Base-by-base conservation (phyloP, 2,888 invertebrate species). In the Aleiodes alternator region DNA sequence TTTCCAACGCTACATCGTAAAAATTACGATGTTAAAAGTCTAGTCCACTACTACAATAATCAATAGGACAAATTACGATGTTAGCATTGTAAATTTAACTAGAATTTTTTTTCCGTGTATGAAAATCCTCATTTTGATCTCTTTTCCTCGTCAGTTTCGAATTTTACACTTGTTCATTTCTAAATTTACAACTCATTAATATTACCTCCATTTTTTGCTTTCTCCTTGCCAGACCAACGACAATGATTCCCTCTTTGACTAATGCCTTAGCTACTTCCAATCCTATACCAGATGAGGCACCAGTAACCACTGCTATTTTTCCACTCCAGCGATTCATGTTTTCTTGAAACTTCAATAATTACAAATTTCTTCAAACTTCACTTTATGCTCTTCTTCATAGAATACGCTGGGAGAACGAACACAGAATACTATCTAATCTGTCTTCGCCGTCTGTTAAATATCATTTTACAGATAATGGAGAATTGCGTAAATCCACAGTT, bases 211-310 rank as follows among this genome's bases (percentile, higher is more conserved):
- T 89, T 38, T 87, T 85, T 4, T 90, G 89, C 7, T 90, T 86
- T 64, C 92, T 90, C 73, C 92, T 87, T 0, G 92, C 92, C 78
- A 92, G 87, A 0, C 91, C 92, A 0, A 92, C 89, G 0, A 93
- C 93, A 59, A 89, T 90, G 86, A 91, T 87, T 0, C 93, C 93
- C 6, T 90, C 86, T 72, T 89, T 87, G 0, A 90, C 87, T 51
- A 93, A 85, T 73, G 90, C 88, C 79, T 87, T 84, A 0, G 89
- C 88, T 11, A 91, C 90, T 6, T 90, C 90, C 0, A 90, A 90
- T 23, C 92, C 94, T 64, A 94, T 93, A 1, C 93, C 94, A 0
- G 91, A 89, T 82, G 93, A 93, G 8, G 93, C 93, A 1, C 94
- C 94, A 0, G 93, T 93, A 50, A 94, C 92, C 16, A 94, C 91